Conservation (phyloP, 2,797 vertebrate species). For the Sus cebifrons region DNA sequence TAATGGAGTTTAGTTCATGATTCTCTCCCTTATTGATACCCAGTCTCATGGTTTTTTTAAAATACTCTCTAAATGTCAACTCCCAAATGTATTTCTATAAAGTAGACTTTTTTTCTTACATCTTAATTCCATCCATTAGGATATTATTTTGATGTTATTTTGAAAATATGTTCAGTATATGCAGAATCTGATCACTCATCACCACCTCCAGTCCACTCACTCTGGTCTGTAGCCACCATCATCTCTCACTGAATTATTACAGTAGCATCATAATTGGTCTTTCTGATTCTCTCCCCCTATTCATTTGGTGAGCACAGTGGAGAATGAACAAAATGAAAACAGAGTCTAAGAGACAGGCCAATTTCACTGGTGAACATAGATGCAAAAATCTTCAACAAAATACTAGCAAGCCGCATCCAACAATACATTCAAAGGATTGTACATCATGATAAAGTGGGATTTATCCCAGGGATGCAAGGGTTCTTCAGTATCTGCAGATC, state of each 20-base stretch:
- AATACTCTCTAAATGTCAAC: neutral
- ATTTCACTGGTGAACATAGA: too few species aligned
- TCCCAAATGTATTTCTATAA: neutral
- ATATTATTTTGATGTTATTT: constrained; percentile 41
- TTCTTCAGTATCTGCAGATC: too few species aligned
- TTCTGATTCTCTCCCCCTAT: neutral
- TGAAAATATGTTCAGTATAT: neutral
- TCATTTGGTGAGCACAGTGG: neutral
- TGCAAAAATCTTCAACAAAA: too few species aligned
- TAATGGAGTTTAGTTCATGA: neutral
- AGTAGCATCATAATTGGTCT: neutral
- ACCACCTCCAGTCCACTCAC: neutral
- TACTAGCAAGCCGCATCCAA: too few species aligned
- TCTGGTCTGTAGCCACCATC: neutral
- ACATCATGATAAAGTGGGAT: too few species aligned
- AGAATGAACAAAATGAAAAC: neutral
- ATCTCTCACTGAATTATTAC: neutral
- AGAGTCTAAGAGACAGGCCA: neutral
- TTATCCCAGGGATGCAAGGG: too few species aligned
- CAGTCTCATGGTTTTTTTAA: constrained; percentile 20
- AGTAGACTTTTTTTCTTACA: neutral
- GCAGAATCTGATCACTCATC: neutral
- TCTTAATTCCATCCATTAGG: neutral
- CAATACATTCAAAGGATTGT: too few species aligned
- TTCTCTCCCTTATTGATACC: neutral